Base-by-base conservation (phyloP, 1,140 invertebrate species). In the Goniozus legneri region DNA sequence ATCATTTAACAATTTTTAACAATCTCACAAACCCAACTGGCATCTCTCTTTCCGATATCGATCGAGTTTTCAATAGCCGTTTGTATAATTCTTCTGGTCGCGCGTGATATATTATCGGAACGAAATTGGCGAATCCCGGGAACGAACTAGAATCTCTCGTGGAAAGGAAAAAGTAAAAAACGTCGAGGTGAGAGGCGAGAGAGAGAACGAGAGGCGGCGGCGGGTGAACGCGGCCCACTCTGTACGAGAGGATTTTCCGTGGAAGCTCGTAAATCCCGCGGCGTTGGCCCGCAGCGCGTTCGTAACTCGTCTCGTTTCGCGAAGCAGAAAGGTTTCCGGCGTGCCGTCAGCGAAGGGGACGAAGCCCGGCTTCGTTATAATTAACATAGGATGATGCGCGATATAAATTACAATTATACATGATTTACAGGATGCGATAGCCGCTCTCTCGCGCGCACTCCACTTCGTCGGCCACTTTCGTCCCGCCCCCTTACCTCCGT, bases 381-480 rank as follows among this genome's bases (percentile, higher is more conserved):
- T 66, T 62, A 64, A 60, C 60, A 59, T 60, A 57, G 52, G 54
- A 62, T 54, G 57, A 59, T 57, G 59, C 31, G 54, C 42, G 35
- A 41, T 56, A 53, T 63, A 66, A 66, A 58, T 66, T 60, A 62
- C 60, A 64, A 62, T 64, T 65, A 54, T 47, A 52, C 47, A 56
- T 64, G 60, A 62, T 62, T 66, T 64, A 64, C 56, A 52, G 33
- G 31, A 39, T 22, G 43, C 43, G 40, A 58, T 58, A 52, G 51
- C 27, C n/a, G 39, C 19, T 19, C 20, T n/a, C 40, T 50, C 36
- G 32, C 38, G 40, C 47, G 39, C 31, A 38, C 22, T n/a, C 7
- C 14, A 39, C 44, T 34, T 52, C 51, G 45, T 32, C 42, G 35
- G 43, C 20, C 42, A 19, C 21, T 21, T 14, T n/a, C 19, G 10